phyloP scores from a whole-genome alignment of 1,140 invertebrate species.

The Caenorhabditis inopinata region DNA sequence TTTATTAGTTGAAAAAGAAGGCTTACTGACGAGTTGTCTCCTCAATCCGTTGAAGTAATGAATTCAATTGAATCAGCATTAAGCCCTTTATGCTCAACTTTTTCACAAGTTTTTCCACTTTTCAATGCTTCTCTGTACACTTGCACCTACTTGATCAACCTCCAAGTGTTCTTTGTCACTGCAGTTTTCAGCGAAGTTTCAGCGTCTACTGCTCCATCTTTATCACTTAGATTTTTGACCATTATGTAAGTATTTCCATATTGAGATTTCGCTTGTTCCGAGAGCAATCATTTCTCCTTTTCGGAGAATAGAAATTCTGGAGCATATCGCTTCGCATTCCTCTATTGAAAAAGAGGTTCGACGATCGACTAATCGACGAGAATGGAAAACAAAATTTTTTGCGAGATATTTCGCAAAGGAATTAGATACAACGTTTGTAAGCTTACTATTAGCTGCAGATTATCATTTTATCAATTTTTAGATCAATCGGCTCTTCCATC shows the following conservation, averaged over 20 bases:
- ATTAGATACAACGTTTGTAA: too few relatives aligned
- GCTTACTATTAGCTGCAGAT: too few relatives aligned
- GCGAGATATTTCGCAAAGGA: too few relatives aligned
- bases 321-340: conserved; percentile 61
- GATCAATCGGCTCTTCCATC: conserved; percentile 71
- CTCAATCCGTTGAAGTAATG: not conserved
- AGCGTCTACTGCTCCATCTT: not conserved
- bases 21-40: too few relatives aligned
- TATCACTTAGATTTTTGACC: not conserved
- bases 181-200: conserved; percentile 5
- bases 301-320: conserved; percentile 53
- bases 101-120: conserved; percentile 17
- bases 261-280: conserved; percentile 47
- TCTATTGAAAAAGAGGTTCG: conserved; percentile 64
- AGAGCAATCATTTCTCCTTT: conserved; percentile 66
- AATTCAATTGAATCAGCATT: conserved; percentile 25
- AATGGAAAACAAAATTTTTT: too few relatives aligned
- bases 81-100: not conserved
- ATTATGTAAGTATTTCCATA: conserved; percentile 29
- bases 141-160: not conserved
- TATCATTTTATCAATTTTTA: too few relatives aligned
- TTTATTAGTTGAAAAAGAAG: too few relatives aligned
- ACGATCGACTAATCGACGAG: too few relatives aligned
- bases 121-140: not conserved
- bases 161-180: not conserved